Evolutionary conservation across 2,888 invertebrate genomes (phyloP).

Genomic region (Cyrtodaria siliqua): DNA sequence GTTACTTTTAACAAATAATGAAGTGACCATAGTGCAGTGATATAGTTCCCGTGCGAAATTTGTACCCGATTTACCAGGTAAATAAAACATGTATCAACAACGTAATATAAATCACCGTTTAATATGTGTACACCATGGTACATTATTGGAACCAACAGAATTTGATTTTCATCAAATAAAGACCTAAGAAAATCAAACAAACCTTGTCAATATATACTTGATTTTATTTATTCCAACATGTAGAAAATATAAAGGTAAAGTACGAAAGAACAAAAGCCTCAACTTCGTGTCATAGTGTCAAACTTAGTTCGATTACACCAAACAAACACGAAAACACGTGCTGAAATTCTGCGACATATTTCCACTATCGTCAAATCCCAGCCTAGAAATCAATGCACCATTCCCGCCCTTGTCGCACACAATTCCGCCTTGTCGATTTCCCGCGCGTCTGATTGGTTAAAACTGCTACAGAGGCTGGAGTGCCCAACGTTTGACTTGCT

Average conservation of each 20-base stretch:
- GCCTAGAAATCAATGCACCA: too few species aligned
- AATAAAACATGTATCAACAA: conserved; percentile 1
- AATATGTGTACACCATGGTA: too few species aligned
- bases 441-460: conserved; percentile 43
- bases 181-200: conserved; percentile 30
- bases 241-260: background rate
- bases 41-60: conserved; percentile 30
- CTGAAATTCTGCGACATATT: conserved; percentile 3
- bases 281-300: conserved; percentile 1
- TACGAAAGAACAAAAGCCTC: background rate
- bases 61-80: conserved; percentile 9
- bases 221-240: conserved; percentile 33
- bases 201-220: conserved; percentile 16
- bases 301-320: background rate
- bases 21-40: background rate
- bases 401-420: background rate
- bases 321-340: conserved; percentile 19
- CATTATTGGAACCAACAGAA: too few species aligned
- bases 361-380: background rate
- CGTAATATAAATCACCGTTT: too few species aligned
- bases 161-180: conserved; percentile 14
- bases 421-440: conserved; percentile 38
- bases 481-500: conserved; percentile 20
- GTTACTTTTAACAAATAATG: background rate
- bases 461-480: conserved; percentile 37